Conservation (phyloP, 2,888 invertebrate genomes). For the Epistrophe grossulariae region DNA sequence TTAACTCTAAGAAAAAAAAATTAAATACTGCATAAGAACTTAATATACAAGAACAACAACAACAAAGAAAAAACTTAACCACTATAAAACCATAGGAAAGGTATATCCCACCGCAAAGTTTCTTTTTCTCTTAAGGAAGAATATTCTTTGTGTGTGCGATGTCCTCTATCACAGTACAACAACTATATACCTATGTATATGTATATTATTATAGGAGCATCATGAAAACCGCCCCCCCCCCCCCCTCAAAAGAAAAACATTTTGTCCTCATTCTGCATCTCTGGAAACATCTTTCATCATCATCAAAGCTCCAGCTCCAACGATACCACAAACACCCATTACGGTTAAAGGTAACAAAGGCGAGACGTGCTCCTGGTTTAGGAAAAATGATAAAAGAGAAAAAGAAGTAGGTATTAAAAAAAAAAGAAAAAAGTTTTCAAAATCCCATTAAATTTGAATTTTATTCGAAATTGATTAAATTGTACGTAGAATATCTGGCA, state of each 20-base stretch:
- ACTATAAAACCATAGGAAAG: constrained; percentile 20
- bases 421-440: constrained; percentile 15
- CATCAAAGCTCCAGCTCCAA: constrained; percentile 85
- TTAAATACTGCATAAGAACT: constrained; percentile 56
- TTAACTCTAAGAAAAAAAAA: constrained; percentile 22
- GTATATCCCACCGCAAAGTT: constrained; percentile 38
- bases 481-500: background rate
- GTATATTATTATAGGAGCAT: constrained; percentile 5
- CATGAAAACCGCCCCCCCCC: background rate
- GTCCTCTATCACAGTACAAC: constrained; percentile 70
- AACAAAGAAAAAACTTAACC: constrained; percentile 33
- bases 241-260: background rate
- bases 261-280: constrained; percentile 35
- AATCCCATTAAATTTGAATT: constrained; percentile 30
- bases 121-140: constrained; percentile 38
- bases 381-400: constrained; percentile 68
- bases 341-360: constrained; percentile 84
- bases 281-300: constrained; percentile 84
- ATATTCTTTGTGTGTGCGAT: constrained; percentile 33
- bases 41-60: constrained; percentile 5
- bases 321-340: constrained; percentile 84
- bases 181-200: constrained; percentile 8
- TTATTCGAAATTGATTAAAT: constrained; percentile 13
- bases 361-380: constrained; percentile 83
- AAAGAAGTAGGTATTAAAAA: constrained; percentile 21